A percentile compares a stretch with the other conserved stretches of the same genome.
Conservation (phyloP, 2,113 vertebrate genomes). For the Glaucidium brasilianum region DNA sequence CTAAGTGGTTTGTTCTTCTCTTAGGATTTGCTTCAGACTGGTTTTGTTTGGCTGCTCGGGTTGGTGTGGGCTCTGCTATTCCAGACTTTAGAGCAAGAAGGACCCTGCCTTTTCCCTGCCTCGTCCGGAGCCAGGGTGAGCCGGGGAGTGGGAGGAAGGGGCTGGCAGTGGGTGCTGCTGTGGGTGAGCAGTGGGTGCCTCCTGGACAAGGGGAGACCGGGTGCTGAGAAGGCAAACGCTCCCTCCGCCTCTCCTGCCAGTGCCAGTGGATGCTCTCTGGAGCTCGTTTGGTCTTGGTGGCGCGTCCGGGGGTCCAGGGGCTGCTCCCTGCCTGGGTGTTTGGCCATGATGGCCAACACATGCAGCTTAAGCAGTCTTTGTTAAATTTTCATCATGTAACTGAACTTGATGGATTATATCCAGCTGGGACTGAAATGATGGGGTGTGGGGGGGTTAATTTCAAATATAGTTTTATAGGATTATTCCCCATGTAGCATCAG, state of each 20-base stretch:
- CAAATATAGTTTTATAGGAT: rapidly evolving
- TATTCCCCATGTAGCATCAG: rapidly evolving
- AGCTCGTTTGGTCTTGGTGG: too few relatives aligned
- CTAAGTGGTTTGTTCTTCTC: background rate
- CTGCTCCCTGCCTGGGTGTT: background rate
- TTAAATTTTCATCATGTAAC: background rate
- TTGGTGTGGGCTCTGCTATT: background rate
- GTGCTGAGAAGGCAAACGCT: background rate
- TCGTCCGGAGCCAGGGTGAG: rapidly evolving
- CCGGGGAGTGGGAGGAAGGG: rapidly evolving
- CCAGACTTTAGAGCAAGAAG: background rate
- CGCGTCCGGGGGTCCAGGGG: rapidly evolving
- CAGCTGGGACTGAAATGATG: background rate
- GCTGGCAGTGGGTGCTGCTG: background rate
- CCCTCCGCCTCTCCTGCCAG: rapidly evolving
- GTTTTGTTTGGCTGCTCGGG: rapidly evolving
- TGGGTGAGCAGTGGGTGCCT: background rate
- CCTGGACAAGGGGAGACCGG: background rate
- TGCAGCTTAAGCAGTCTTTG: background rate
- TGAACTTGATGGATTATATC: background rate
- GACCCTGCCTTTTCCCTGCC: background rate
- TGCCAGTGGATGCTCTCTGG: rapidly evolving
- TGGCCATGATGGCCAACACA: rapidly evolving
- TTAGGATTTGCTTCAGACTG: background rate
- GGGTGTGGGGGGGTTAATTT: rapidly evolving